phyloP scores from a whole-genome alignment of 2,113 vertebrate species.

The Phoxinus phoxinus region DNA sequence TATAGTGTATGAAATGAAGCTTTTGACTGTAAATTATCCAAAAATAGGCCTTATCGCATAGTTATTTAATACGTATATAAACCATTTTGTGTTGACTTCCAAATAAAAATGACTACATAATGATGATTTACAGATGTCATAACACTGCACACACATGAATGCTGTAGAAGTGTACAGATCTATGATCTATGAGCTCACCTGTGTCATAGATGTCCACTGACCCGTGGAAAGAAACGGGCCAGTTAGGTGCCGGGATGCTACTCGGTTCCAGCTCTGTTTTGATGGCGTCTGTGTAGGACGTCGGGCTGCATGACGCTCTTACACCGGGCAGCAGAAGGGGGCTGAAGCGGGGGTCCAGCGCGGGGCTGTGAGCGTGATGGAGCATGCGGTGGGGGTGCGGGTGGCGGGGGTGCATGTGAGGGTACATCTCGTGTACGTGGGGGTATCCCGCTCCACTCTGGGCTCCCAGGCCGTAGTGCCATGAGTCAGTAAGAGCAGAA shows the following conservation, averaged over 20 bases:
- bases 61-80: neutral
- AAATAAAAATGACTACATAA: neutral
- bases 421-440: conserved; percentile 90
- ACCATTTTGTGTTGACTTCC: too few species aligned
- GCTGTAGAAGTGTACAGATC: neutral
- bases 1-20: neutral
- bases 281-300: conserved; percentile 78
- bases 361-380: conserved; percentile 77
- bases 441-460: conserved; percentile 87
- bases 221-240: conserved; percentile 89
- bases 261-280: conserved; percentile 84
- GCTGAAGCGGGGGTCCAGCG: conserved; percentile 87
- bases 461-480: conserved; percentile 90
- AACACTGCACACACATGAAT: neutral
- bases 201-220: conserved; percentile 91
- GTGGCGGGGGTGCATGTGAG: conserved; percentile 81
- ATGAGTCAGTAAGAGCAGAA: conserved; percentile 82
- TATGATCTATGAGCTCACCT: conserved; percentile 74
- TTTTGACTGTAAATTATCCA: neutral
- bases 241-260: conserved; percentile 77
- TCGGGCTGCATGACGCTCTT: conserved; percentile 80
- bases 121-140: neutral
- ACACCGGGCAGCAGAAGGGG: conserved; percentile 87
- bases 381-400: conserved; percentile 78
- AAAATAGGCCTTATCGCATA: neutral